Evolutionary conservation across 2,797 vertebrate genomes (phyloP).

Genomic region (Spinibarbus caldwelli): DNA sequence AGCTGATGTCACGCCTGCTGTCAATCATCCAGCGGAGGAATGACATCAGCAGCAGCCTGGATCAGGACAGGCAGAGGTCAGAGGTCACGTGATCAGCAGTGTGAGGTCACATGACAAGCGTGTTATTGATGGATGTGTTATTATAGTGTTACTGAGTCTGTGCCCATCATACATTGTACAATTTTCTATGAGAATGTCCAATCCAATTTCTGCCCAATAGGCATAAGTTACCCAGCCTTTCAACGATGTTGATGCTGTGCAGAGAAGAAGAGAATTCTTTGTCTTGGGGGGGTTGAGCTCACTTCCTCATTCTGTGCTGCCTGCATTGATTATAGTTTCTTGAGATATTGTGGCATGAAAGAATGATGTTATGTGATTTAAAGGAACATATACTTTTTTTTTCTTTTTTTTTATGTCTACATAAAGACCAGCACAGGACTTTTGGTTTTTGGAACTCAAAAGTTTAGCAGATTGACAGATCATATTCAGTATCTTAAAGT

Average conservation of each 20-base stretch:
- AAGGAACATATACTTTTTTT: not conserved
- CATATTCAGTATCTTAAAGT: no score
- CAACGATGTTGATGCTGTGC: no score
- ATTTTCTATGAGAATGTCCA: no score
- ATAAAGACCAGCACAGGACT: not conserved
- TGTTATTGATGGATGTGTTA: constrained; percentile 19
- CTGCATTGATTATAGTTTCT: no score
- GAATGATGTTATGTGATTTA: not conserved
- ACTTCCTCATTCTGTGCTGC: no score
- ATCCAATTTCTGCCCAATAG: no score
- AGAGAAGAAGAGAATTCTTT: no score
- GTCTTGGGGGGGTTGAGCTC: no score
- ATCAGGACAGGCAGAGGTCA: constrained; percentile 89
- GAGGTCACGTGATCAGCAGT: not conserved
- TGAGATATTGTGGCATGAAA: no score
- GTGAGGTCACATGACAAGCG: not conserved
- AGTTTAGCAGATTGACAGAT: not conserved
- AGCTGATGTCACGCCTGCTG: constrained; percentile 86
- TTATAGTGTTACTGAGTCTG: not conserved
- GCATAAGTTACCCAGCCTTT: no score
- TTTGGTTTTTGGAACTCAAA: not conserved
- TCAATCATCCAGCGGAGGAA: constrained; percentile 90
- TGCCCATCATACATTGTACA: no score
- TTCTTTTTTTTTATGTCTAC: not conserved
- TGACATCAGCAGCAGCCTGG: constrained; percentile 87